phyloP scores from a whole-genome alignment of 1,140 invertebrate genomes.

The Dendrolimus punctatus region DNA sequence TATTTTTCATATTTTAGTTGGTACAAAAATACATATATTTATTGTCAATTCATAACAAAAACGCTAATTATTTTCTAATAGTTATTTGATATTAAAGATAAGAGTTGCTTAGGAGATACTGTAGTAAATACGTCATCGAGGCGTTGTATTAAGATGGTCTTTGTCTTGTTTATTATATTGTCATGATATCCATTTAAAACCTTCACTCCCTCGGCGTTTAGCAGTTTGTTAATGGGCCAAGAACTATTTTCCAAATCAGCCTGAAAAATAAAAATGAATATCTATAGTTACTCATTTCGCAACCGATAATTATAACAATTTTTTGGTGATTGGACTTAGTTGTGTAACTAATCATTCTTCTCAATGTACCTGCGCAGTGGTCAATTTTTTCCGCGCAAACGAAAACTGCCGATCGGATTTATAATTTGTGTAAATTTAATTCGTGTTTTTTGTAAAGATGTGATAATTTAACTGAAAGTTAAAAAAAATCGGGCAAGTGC shows the following conservation, averaged over 20 bases:
- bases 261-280: constrained; percentile 16
- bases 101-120: constrained; percentile 15
- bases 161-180: constrained; percentile 13
- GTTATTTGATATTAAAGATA: constrained; percentile 12
- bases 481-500: background rate
- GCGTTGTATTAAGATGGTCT: constrained; percentile 15
- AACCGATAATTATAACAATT: too few relatives aligned
- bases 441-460: constrained; percentile 10
- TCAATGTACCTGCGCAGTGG: too few relatives aligned
- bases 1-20: background rate
- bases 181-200: constrained; percentile 24
- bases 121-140: constrained; percentile 17
- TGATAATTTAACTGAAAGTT: constrained; percentile 9
- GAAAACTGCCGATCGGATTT: too few relatives aligned
- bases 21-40: background rate
- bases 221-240: constrained; percentile 25
- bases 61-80: background rate
- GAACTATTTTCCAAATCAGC: constrained; percentile 30
- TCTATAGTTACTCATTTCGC: background rate
- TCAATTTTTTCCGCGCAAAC: background rate
- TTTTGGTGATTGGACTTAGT: too few relatives aligned
- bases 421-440: background rate
- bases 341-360: too few relatives aligned
- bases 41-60: too few relatives aligned
- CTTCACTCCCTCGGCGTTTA: constrained; percentile 24